A percentile compares a stretch with the other conserved stretches of the same genome.
Conservation (phyloP, 2,888 invertebrate species). For the Hypomecis punctinalis region DNA sequence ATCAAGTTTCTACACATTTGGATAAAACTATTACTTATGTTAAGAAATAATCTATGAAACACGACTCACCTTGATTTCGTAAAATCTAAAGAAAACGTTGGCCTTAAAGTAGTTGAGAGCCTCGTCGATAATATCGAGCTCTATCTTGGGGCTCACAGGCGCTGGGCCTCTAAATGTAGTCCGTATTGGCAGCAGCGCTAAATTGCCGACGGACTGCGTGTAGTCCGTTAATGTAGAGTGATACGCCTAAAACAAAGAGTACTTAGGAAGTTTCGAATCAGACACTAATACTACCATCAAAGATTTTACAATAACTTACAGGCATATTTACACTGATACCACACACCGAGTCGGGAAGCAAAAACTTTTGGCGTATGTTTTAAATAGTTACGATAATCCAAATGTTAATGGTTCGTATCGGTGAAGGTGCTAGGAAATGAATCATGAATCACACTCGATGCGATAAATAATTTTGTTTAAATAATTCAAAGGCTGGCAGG, state of each 20-base stretch:
- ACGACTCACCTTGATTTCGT: constrained; percentile 96
- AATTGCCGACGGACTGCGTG: constrained; percentile 93
- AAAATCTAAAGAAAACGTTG: constrained; percentile 99
- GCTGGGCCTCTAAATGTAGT: constrained; percentile 98
- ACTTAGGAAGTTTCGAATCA: not conserved
- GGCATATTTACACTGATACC: constrained; percentile 49
- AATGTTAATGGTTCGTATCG: too few species aligned
- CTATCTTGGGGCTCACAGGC: constrained; percentile 87
- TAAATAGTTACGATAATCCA: too few species aligned
- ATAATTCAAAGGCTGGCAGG: too few species aligned
- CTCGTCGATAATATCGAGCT: constrained; percentile 98
- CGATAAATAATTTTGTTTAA: too few species aligned
- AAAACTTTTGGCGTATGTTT: too few species aligned
- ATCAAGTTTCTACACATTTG: too few species aligned
- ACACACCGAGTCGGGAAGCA: too few species aligned
- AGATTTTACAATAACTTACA: constrained; percentile 44
- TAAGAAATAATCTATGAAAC: too few species aligned
- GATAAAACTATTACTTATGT: too few species aligned
- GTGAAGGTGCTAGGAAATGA: too few species aligned
- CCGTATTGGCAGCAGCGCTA: constrained; percentile 95
- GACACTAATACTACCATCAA: not conserved
- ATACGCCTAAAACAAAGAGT: constrained; percentile 90
- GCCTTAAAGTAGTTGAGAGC: constrained; percentile 99
- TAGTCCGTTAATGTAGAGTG: constrained; percentile 95
- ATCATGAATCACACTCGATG: too few species aligned